phyloP scores from a whole-genome alignment of 2,888 invertebrate genomes.

The Diadegma fenestrale region DNA sequence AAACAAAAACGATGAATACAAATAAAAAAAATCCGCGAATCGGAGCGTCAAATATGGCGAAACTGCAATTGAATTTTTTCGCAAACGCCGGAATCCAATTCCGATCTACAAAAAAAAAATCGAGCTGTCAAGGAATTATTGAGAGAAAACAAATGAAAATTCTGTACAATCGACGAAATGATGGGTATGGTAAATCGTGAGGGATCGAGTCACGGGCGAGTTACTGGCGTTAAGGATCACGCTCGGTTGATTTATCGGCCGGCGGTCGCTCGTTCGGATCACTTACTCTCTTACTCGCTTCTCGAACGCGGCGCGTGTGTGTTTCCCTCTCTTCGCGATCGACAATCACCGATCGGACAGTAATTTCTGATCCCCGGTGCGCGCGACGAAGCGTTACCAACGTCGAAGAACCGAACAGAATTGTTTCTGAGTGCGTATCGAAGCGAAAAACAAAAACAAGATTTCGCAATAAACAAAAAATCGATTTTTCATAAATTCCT shows the following conservation, averaged over 20 bases:
- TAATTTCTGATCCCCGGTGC: conserved; percentile 80
- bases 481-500: too few species aligned
- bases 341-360: conserved; percentile 75
- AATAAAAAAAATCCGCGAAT: too few species aligned
- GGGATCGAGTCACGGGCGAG: conserved; percentile 81
- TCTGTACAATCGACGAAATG: conserved; percentile 34
- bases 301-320: not conserved
- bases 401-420: conserved; percentile 7
- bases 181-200: conserved; percentile 3
- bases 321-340: conserved; percentile 68
- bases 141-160: not conserved
- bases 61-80: not conserved
- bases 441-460: conserved; percentile 15
- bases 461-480: not conserved
- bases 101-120: not conserved
- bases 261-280: conserved; percentile 55
- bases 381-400: conserved; percentile 72
- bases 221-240: conserved; percentile 81
- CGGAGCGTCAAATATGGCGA: not conserved
- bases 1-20: not conserved
- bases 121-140: not conserved
- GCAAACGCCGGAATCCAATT: not conserved
- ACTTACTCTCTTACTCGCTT: conserved; percentile 39
- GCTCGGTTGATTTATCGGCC: conserved; percentile 74
- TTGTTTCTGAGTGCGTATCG: conserved; percentile 18